Evolutionary conservation across 1,140 invertebrate genomes (phyloP), one percentile per base, ranked within the genome.

Genomic region (Galleria mellonella): DNA sequence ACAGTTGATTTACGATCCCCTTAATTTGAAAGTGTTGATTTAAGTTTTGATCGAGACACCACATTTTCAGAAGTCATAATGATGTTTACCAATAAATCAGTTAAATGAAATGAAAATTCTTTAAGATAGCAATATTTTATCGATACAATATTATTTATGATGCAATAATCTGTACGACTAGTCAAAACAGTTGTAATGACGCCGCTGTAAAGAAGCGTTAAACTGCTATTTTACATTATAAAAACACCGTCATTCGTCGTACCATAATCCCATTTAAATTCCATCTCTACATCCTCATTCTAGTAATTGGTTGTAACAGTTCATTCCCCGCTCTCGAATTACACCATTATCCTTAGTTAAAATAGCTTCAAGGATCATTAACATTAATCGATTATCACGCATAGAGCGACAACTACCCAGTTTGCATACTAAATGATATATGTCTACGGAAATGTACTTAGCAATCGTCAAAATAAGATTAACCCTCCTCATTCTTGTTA

Each of bases 11-110:
- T 72, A 74, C 58, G 51, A 46, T 52, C 55, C 64, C 51, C 50
- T 72, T 78, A 75, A 75, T 73, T 67, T 65, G 54, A 65, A 60
- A 57, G 61, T 69, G 62, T 67, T 72, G 71, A 74, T 74, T 71
- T 72, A 72, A 70, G 56, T 55, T 56, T 68, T 56, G 49, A 55
- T 44, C 50, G 43, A 52, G 49, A 45, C 17, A 50, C 32, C 35
- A 38, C 39, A 44, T 52, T 47, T 47, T 43, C 60, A 55, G 44
- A 58, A 55, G 47, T 51, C 47, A 44, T 50, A 38, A 57, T 42
- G 47, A 54, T 42, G 36, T 14, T 35, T 15, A 47, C 36, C 17
- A 27, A 50, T 55, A 54, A 60, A 61, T 44, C 47, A 29, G 13
- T 11, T 17, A 33, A 23, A 32, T 43, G 14, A 42, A 32, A 29